Conservation (phyloP, 1,140 invertebrate genomes). For the Trinorchestia longiramus region DNA sequence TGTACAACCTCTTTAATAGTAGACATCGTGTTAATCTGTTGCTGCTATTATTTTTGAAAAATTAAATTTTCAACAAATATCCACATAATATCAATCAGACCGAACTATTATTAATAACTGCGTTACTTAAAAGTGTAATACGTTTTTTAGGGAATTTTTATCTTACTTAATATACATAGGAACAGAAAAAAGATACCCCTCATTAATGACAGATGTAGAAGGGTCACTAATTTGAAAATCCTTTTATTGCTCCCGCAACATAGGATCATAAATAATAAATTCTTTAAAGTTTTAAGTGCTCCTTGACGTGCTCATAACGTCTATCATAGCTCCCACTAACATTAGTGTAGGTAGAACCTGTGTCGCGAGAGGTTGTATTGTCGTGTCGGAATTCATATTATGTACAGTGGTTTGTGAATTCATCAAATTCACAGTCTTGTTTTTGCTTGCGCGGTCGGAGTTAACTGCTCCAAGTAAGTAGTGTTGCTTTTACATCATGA, state of each 20-base stretch:
- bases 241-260: background rate
- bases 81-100: no score
- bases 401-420: background rate
- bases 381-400: background rate
- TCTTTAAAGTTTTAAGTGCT: background rate
- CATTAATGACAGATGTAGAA: no score
- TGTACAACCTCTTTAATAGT: no score
- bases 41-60: no score
- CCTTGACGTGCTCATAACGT: background rate
- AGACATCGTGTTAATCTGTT: no score
- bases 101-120: no score
- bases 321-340: background rate
- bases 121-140: no score
- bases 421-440: background rate
- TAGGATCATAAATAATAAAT: background rate
- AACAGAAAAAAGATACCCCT: no score
- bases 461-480: conserved; percentile 25
- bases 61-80: no score
- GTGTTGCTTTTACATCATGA: background rate
- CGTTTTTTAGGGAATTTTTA: no score
- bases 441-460: background rate
- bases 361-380: background rate
- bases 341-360: conserved; percentile 45
- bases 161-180: no score
- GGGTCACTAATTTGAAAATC: background rate